A percentile compares a stretch with the other conserved stretches of the same genome.
phyloP scores from a whole-genome alignment of 2,888 invertebrate genomes.

The Quadroppia sp. region DNA sequence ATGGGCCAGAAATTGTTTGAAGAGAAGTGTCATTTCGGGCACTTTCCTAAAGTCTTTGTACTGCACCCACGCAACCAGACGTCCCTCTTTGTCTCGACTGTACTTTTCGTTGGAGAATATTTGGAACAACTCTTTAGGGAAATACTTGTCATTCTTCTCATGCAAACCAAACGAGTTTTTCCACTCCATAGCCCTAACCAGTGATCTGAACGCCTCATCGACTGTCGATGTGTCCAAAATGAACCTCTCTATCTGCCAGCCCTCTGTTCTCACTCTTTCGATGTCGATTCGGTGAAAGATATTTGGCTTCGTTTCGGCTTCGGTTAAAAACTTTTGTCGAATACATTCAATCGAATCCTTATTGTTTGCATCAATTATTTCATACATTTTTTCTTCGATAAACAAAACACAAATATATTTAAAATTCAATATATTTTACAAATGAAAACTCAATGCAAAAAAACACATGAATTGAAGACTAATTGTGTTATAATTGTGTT shows the following conservation, averaged over 20 bases:
- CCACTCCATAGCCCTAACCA: conserved; percentile 39
- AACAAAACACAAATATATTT: not conserved
- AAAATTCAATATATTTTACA: not conserved
- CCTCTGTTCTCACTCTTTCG: conserved; percentile 35
- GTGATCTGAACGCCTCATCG: conserved; percentile 21
- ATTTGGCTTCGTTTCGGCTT: conserved; percentile 12
- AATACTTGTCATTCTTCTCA: conserved; percentile 22
- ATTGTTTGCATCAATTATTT: not conserved
- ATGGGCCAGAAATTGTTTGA: conserved; percentile 19
- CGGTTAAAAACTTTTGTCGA: not conserved
- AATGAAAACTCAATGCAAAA: not conserved
- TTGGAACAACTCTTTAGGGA: conserved; percentile 40
- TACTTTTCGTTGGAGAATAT: conserved; percentile 31
- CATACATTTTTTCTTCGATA: not conserved
- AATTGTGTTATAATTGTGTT: too few species aligned
- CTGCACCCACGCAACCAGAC: not conserved
- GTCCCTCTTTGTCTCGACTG: conserved; percentile 34
- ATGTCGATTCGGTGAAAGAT: conserved; percentile 40
- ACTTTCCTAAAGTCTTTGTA: conserved; percentile 1
- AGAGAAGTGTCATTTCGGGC: not conserved
- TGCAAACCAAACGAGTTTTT: conserved; percentile 40
- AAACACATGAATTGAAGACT: not conserved
- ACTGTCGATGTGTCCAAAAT: conserved; percentile 5
- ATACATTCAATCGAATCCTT: not conserved
- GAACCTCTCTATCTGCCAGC: conserved; percentile 37